Conservation (phyloP, 2,797 vertebrate species). For the Pogoniulus pusillus region DNA sequence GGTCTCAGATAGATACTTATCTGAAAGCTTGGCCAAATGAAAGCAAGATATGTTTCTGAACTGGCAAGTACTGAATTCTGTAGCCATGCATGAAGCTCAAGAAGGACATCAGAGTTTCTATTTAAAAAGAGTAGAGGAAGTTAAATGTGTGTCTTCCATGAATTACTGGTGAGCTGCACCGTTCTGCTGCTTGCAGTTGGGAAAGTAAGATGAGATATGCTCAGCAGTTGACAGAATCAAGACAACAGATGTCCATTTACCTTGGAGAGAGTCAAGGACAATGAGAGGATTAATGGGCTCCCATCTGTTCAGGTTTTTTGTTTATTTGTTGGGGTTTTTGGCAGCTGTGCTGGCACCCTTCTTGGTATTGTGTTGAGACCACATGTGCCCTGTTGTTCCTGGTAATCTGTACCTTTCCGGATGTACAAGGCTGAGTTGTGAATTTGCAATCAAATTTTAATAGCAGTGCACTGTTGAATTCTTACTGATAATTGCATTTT, state of each 20-base stretch:
- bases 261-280: background rate
- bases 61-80: background rate
- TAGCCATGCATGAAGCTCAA: background rate
- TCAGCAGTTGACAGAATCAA: background rate
- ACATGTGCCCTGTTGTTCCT: background rate
- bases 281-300: conserved; percentile 11
- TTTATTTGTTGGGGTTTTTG: background rate
- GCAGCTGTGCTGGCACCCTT: background rate
- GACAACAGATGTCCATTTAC: background rate
- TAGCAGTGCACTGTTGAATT: background rate
- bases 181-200: background rate
- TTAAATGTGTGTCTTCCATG: fast-evolving
- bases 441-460: background rate
- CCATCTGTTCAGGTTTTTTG: background rate
- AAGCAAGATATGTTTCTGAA: background rate
- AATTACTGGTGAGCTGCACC: background rate
- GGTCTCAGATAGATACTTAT: background rate
- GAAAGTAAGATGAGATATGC: background rate
- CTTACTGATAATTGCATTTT: background rate
- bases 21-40: background rate
- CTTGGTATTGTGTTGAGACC: background rate
- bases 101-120: background rate
- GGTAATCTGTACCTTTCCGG: background rate
- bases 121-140: background rate
- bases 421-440: background rate